Evolutionary conservation across 2,797 vertebrate genomes (phyloP), one percentile per base, ranked within the genome.

Genomic region (Myotis planiceps): DNA sequence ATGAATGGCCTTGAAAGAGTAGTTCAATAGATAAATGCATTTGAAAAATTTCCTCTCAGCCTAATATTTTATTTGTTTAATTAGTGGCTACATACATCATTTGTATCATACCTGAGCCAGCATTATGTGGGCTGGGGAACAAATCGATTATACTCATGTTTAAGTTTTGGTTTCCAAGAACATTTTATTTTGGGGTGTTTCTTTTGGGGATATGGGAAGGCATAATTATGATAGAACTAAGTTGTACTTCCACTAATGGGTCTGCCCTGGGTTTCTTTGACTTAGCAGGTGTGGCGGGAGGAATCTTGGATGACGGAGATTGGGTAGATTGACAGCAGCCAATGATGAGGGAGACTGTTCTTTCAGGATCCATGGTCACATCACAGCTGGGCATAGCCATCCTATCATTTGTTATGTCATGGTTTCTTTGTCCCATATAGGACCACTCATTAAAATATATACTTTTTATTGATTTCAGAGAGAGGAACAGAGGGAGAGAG

Each of bases 1-100:
- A 42, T 68, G 63, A 95, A 68, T 29, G 19, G 19, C 53, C 68
- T 84, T 34, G 82, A 92, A 83, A 58, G 39, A 65, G 51, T 51
- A n/a, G 45, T 58, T 39, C 49, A 29, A 25, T 27, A 83, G 85
- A 55, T 18, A 63, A 76, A 27, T 14, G 13, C 55, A 45, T 9
- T 55, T 66, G 88, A 80, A 89, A 51, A 37, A 21, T 37, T 47
- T 65, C 8, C 63, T 89, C 45, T 42, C 55, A 14, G 15, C 37
- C 65, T 65, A 37, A 14, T 53, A 13, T 34, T 68, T 84, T 34
- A 25, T 79, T 92, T 90, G 60, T 81, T 51, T 88, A 71, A 55
- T 63, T 87, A 72, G 78, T 37, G 84, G 12, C 69, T 49, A n/a
- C 39, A 49, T n/a, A 74, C 5, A 9, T 29, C 5, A 69, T 76